phyloP scores from a whole-genome alignment of 2,888 invertebrate species.

The Lingula anatina region DNA sequence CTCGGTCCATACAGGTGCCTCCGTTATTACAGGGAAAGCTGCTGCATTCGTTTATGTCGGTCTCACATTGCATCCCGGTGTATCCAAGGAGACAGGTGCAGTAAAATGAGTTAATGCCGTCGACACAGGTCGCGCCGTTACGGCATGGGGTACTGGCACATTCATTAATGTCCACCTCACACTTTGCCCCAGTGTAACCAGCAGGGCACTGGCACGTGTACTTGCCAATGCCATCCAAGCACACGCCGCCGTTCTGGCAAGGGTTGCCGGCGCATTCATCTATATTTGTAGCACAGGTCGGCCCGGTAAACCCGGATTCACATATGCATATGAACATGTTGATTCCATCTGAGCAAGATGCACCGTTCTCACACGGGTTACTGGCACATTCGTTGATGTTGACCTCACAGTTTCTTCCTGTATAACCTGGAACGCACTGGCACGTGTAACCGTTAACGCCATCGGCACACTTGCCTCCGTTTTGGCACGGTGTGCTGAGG shows the following conservation, averaged over 20 bases:
- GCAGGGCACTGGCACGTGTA: constrained; percentile 83
- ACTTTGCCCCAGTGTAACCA: too few species aligned
- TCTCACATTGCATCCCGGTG: constrained; percentile 82
- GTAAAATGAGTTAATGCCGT: background rate
- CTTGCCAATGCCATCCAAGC: too few species aligned
- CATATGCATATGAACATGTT: constrained; percentile 94
- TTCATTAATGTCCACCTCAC: too few species aligned
- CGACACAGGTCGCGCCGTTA: too few species aligned
- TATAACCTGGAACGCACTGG: constrained; percentile 42
- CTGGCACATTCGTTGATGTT: constrained; percentile 94
- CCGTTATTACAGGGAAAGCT: constrained; percentile 88
- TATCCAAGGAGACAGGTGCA: constrained; percentile 24
- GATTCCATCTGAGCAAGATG: too few species aligned
- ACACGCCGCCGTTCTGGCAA: constrained; percentile 74
- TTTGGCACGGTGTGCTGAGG: constrained; percentile 80
- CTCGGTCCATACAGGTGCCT: constrained; percentile 55
- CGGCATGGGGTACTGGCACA: too few species aligned
- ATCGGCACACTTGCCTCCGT: constrained; percentile 89
- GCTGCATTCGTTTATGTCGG: constrained; percentile 61
- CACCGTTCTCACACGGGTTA: constrained; percentile 74
- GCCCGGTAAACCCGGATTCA: too few species aligned
- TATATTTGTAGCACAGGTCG: too few species aligned
- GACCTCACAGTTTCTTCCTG: constrained; percentile 83
- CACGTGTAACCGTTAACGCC: constrained; percentile 75
- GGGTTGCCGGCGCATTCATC: constrained; percentile 87